Percentiles rank a stretch among this genome's conserved stretches.
These are phyloP conservation scores for Microtus obscurus DNA, from an alignment of 2,797 vertebrate genomes.

Conservation along the genomic window DNA sequence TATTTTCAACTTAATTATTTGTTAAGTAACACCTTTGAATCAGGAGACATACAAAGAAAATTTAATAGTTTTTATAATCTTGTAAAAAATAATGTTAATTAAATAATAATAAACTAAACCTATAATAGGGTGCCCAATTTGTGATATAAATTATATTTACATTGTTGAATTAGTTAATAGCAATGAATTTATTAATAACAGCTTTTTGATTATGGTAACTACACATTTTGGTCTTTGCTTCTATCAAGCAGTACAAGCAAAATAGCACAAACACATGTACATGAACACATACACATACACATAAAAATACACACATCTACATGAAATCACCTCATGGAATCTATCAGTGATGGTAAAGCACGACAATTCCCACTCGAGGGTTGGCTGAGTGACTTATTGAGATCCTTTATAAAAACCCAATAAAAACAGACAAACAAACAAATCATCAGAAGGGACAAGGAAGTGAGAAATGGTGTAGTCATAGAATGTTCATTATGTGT, in stretches of 20 bases:
- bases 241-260: background rate
- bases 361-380: background rate
- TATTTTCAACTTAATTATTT: background rate
- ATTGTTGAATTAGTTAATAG: background rate
- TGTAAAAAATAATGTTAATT: conserved; percentile 1
- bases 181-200: background rate
- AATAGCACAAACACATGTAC: background rate
- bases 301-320: background rate
- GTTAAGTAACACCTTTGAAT: background rate
- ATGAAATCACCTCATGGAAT: background rate
- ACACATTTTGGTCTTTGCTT: background rate
- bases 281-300: background rate
- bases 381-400: background rate
- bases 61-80: background rate
- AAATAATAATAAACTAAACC: background rate
- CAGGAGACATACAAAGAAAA: background rate
- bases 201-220: background rate
- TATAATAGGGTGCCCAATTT: background rate
- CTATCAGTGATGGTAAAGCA: too few species aligned
- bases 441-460: background rate
- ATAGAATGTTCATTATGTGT: too few species aligned
- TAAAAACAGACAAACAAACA: background rate
- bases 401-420: background rate
- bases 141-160: background rate
- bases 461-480: background rate